Evolutionary conservation across 2,888 invertebrate genomes (phyloP).

Genomic region (Helicoverpa assulta): DNA sequence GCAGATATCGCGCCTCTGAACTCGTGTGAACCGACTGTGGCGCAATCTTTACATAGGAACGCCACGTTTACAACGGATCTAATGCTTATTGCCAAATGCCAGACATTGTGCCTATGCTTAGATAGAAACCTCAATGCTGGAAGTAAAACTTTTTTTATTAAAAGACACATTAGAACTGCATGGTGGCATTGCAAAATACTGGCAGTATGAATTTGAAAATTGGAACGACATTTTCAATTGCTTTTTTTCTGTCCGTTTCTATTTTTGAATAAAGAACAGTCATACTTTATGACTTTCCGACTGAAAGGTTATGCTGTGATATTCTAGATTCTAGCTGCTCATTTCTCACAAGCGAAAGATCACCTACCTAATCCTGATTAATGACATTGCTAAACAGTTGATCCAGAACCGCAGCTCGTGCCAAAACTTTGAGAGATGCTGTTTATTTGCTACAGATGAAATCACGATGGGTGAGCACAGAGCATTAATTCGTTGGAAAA

Average conservation of each 20-base stretch:
- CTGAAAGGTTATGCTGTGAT: background rate
- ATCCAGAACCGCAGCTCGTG: constrained; percentile 24
- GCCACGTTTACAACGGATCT: constrained; percentile 47
- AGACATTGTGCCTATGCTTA: constrained; percentile 50
- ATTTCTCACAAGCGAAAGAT: constrained; percentile 24
- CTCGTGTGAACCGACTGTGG: constrained; percentile 68
- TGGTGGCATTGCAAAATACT: background rate
- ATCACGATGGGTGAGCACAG: constrained; percentile 10
- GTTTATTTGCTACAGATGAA: constrained; percentile 21
- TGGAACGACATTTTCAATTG: background rate
- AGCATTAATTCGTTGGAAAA: constrained; percentile 50
- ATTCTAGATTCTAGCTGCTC: constrained; percentile 2
- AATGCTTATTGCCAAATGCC: constrained; percentile 56
- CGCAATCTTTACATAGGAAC: constrained; percentile 53
- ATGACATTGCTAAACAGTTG: constrained; percentile 35
- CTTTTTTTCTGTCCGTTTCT: background rate
- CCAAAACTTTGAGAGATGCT: constrained; percentile 34
- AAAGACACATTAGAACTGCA: background rate
- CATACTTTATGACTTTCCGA: too few relatives aligned
- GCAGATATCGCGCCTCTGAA: constrained; percentile 74
- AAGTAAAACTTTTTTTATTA: background rate
- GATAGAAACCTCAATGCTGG: background rate
- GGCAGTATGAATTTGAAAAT: background rate
- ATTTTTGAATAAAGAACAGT: too few relatives aligned
- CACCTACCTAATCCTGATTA: constrained; percentile 29